Percentiles rank a stretch among this genome's conserved stretches.
These are phyloP conservation scores for Zaprionus tsacasi DNA, from an alignment of 1,140 invertebrate species.

Conservation along the genomic window DNA sequence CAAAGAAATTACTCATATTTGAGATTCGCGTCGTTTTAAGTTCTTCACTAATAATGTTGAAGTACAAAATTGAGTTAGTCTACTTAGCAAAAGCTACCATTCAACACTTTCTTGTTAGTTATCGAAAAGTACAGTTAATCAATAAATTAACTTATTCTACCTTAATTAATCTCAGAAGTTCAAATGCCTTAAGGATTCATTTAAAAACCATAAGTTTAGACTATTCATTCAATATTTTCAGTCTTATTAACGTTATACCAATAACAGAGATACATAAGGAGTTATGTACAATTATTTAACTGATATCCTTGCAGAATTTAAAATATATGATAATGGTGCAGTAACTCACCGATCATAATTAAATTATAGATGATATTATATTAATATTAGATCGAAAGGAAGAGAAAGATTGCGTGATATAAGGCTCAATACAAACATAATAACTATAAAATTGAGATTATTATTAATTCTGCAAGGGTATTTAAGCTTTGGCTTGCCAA, in stretches of 20 bases:
- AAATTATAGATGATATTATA: too few relatives aligned
- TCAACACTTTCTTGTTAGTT: constrained; percentile 35
- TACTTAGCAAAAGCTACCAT: constrained; percentile 44
- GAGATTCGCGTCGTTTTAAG: constrained; percentile 14
- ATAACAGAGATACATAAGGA: not conserved
- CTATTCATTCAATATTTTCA: not conserved
- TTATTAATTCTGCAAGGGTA: constrained; percentile 5
- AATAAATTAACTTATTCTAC: constrained; percentile 28
- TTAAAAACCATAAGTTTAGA: not conserved
- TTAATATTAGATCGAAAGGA: too few relatives aligned
- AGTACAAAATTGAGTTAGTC: constrained; percentile 53
- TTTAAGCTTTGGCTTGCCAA: constrained; percentile 18
- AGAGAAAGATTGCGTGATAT: too few relatives aligned
- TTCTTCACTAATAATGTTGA: constrained; percentile 40
- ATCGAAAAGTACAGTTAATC: constrained; percentile 17
- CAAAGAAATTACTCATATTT: constrained; percentile 2
- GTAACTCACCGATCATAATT: too few relatives aligned
- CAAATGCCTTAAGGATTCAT: not conserved
- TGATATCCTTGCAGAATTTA: not conserved
- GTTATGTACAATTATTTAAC: not conserved
- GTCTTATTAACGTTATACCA: not conserved
- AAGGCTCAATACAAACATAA: too few relatives aligned
- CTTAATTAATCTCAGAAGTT: constrained; percentile 11
- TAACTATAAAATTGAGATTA: too few relatives aligned
- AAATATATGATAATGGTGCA: not conserved